Evolutionary conservation across 2,113 vertebrate genomes (phyloP).

Genomic region (Pelvicachromis taeniatus): DNA sequence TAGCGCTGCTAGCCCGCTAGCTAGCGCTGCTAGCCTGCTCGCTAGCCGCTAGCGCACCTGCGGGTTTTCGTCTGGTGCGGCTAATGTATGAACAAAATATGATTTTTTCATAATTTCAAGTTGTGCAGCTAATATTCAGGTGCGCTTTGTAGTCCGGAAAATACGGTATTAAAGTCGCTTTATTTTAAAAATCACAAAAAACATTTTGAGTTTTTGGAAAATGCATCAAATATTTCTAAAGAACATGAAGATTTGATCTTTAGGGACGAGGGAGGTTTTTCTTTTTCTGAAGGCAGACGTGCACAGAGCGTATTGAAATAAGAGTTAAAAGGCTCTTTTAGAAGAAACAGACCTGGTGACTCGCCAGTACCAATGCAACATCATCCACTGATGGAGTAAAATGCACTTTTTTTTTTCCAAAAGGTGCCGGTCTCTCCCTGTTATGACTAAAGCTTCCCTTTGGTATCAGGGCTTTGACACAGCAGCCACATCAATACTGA

Average conservation of each 20-base stretch:
- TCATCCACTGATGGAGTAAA: neutral
- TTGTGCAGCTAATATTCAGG: no score
- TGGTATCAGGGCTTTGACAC: neutral
- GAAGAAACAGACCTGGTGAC: neutral
- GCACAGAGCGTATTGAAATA: neutral
- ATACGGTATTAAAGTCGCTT: no score
- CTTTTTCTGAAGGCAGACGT: neutral
- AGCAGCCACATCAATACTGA: neutral
- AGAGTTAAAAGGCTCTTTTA: neutral
- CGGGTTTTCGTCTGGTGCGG: no score
- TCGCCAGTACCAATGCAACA: neutral
- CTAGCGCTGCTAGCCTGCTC: no score
- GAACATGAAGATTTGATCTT: neutral
- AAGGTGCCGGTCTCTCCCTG: neutral
- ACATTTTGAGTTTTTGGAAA: neutral
- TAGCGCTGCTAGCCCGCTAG: no score
- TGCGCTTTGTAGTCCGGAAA: no score
- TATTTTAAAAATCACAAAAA: neutral
- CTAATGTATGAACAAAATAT: no score
- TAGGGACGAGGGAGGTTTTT: fast-evolving
- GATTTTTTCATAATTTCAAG: no score
- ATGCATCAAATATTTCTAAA: neutral
- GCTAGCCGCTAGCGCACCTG: no score
- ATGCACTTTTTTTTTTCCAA: neutral
- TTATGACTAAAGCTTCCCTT: fast-evolving